These are phyloP conservation scores for Trichogramma dendrolimi DNA, from an alignment of 2,888 invertebrate species.

Conservation along the genomic window DNA sequence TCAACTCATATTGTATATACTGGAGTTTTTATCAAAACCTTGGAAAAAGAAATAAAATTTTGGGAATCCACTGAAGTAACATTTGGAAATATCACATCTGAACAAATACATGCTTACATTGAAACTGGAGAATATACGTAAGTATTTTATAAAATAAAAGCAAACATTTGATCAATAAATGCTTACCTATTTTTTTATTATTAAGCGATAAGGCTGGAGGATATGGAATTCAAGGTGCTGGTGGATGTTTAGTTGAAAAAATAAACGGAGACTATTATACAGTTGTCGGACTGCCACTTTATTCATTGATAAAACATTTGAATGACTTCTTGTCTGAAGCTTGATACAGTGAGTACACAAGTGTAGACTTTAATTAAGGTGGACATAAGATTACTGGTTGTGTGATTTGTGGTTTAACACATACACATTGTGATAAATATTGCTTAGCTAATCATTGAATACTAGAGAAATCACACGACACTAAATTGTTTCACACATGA, in stretches of 20 bases:
- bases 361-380: conserved; percentile 17
- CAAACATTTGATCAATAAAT: background rate
- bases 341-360: conserved; percentile 19
- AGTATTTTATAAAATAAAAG: conserved; percentile 21
- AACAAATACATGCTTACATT: conserved; percentile 79
- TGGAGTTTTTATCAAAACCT: conserved; percentile 75
- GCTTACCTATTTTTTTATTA: conserved; percentile 31
- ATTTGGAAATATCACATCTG: conserved; percentile 70
- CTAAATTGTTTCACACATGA: conserved; percentile 13
- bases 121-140: conserved; percentile 87
- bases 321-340: conserved; percentile 39
- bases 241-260: conserved; percentile 75
- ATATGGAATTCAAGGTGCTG: conserved; percentile 83
- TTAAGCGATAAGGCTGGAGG: conserved; percentile 83
- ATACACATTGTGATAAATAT: conserved; percentile 24
- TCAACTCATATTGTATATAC: conserved; percentile 79
- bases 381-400: conserved; percentile 24
- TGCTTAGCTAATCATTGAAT: conserved; percentile 22
- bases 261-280: conserved; percentile 85
- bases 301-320: conserved; percentile 46
- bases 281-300: conserved; percentile 82
- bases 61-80: conserved; percentile 78
- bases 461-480: conserved; percentile 20
- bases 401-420: conserved; percentile 20
- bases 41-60: conserved; percentile 63